Evolutionary conservation across 2,113 vertebrate species (phyloP), one percentile per base, ranked within the genome.

Genomic region (Acinonyx jubatus): DNA sequence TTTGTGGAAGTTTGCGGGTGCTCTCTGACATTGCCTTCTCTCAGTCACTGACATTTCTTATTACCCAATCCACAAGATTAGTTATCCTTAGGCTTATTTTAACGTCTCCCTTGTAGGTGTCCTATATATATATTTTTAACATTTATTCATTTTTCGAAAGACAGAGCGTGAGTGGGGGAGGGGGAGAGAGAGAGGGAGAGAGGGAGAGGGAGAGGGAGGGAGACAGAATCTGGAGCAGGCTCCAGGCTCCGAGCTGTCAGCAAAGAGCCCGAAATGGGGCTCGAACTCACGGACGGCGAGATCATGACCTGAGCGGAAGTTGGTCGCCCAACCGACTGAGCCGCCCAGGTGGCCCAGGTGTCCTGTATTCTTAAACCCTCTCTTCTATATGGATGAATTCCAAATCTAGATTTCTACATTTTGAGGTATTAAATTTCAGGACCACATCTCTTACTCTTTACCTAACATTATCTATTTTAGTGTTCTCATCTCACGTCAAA

Each of bases 331-430:
- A 45, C 7, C 45, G 45, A 45, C 45, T 45, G 45, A 45, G 45
- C 45, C 45, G 1, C 45, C 45, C 45, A 45, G 45, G 45, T 45
- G 45, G 45, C 45, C 45, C 45, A 45, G 45, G 45, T 93, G 16
- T 82, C 14, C 33, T 97, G 0, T 93, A 31, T 94, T 97, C 18
- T 94, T 94, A 87, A 0, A 94, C 25, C 16, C 66, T 91, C 16
- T 94, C 50, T 97, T 76, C 15, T 36, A 66, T 92, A 38, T 82
- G 66, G 66, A 80, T 95, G 36, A 96, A 86, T 96, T 95, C n/a
- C 52, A 89, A 90, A 84, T 73, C 63, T 96, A 84, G 36, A 74
- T 93, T 90, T 87, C n/a, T 93, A 10, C 5, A 71, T 36, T 57
- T 81, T 45, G 87, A 38, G 66, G 4, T 93, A 23, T 78, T 96